phyloP scores from a whole-genome alignment of 2,113 vertebrate genomes.

The Astatotilapia flaviijosephi region DNA sequence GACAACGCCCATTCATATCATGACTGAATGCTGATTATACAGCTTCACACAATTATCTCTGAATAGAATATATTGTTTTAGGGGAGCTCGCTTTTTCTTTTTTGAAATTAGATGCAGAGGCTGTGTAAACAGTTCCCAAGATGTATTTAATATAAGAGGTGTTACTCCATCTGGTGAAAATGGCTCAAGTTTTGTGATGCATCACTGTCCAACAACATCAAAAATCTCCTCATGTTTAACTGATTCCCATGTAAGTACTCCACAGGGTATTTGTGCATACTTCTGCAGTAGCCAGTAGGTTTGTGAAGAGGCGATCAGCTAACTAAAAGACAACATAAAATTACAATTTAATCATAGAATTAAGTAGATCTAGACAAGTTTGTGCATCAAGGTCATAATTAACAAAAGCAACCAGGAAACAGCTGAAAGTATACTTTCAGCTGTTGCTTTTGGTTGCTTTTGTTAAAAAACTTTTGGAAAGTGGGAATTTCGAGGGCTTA shows the following conservation, averaged over 20 bases:
- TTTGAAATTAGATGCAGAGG: not conserved
- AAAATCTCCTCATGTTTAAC: not conserved
- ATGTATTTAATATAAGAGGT: constrained; percentile 1
- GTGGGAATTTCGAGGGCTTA: too few relatives aligned
- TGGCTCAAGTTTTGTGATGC: not conserved
- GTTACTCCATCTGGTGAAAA: not conserved
- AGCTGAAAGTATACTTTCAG: not conserved
- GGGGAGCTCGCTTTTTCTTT: not conserved
- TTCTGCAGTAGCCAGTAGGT: not conserved
- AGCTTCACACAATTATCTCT: constrained; percentile 55
- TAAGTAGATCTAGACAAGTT: not conserved
- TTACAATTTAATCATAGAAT: not conserved
- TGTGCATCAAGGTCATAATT: not conserved
- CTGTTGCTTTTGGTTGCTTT: too few relatives aligned
- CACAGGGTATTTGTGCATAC: not conserved
- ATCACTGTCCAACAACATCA: not conserved
- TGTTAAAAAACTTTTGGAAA: too few relatives aligned
- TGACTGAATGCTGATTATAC: constrained; percentile 55
- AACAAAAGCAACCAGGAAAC: not conserved
- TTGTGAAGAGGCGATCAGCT: not conserved
- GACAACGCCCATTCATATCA: constrained; percentile 64
- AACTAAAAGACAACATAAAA: not conserved
- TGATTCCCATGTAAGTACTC: not conserved
- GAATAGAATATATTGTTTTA: constrained; percentile 41
- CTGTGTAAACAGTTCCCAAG: not conserved